Conservation (phyloP, 2,113 vertebrate genomes). For the Thryonomys swinderianus region DNA sequence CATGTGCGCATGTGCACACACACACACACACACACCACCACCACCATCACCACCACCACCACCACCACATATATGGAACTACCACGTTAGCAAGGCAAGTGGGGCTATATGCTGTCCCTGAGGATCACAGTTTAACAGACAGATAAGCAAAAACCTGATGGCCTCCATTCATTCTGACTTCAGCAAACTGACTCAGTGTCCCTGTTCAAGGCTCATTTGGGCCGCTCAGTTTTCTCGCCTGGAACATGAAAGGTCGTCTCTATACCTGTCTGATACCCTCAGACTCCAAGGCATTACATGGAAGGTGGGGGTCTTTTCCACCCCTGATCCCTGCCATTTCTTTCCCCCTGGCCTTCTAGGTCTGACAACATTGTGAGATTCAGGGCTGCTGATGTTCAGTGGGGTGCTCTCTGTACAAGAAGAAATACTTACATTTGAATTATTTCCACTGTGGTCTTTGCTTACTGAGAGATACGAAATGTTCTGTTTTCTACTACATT, state of each 20-base stretch:
- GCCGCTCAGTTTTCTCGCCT: not conserved
- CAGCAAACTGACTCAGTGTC: not conserved
- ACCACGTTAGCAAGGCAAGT: not conserved
- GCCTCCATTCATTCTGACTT: not conserved
- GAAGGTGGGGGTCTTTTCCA: not conserved
- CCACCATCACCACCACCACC: too few species aligned
- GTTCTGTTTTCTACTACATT: not conserved
- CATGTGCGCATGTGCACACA: not conserved
- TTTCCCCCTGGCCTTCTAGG: not conserved
- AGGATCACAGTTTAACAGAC: not conserved
- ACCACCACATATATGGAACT: too few species aligned
- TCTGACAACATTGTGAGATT: not conserved
- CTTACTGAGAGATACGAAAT: not conserved
- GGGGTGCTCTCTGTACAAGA: not conserved
- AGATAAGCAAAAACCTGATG: not conserved
- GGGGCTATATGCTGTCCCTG: not conserved
- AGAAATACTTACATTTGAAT: not conserved
- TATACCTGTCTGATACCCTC: not conserved
- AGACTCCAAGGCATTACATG: not conserved
- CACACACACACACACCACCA: too few species aligned
- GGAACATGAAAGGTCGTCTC: not conserved
- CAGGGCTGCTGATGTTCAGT: not conserved
- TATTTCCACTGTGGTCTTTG: conserved; percentile 37
- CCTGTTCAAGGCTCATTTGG: not conserved
- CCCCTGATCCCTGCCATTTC: not conserved